Evolutionary conservation across 2,888 invertebrate genomes (phyloP), one percentile per base, ranked within the genome.

Genomic region (Platycheirus albimanus): DNA sequence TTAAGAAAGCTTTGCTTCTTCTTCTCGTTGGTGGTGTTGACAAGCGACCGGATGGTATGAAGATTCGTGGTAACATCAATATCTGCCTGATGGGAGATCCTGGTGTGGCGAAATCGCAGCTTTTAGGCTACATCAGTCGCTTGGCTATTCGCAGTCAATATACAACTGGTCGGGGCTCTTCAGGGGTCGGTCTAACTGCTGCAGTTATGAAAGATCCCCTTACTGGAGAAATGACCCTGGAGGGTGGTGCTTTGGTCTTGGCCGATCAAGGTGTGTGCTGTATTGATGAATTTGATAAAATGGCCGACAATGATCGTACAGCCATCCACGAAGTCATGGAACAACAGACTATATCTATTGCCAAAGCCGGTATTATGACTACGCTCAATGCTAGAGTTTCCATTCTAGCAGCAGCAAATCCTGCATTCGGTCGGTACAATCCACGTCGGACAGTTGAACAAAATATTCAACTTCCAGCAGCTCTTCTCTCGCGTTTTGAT

Each of bases 271-370:
- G 99, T 64, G 96, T 98, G 72, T 99, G 99, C 91, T 99, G 99
- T 91, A 99, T 99, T 90, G 99, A 99, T 90, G 99, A 99, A 92
- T 99, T 99, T 91, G 99, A 99, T 92, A 99, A 99, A 92, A 99
- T 99, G 99, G 96, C 98, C 56, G 99, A 99, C 85, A 91, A 92
- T 45, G 99, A 99, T 91, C 94, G 98, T 88, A 98, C 98, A 0
- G 97, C 98, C 69, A 98, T 99, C 86, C 98, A 99, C 90, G 98
- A 99, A 92, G 98, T 98, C 43, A 98, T 98, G 98, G 99, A 99
- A 92, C 99, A 99, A 88, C 99, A 99, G 92, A 99, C 99, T 11
- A 99, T 99, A 86, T 98, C 98, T 70, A 99, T 99, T 87, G 99
- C 99, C 13, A 99, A 99, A 72, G 99, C 99, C 33, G 99, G 99